phyloP scores from a whole-genome alignment of 2,797 vertebrate genomes.

The Discoglossus pictus region DNA sequence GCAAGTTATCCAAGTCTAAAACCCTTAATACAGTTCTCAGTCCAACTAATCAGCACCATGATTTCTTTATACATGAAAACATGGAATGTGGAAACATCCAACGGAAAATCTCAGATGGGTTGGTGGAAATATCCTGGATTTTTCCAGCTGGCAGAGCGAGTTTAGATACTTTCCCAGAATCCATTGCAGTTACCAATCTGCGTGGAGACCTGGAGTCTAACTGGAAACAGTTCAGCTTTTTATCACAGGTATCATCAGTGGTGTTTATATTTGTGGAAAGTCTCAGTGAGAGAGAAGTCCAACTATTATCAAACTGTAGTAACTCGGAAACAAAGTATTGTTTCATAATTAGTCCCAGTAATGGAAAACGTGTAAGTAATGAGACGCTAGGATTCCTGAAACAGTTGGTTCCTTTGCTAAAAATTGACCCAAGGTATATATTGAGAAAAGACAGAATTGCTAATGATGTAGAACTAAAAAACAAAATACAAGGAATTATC shows the following conservation, averaged over 20 bases:
- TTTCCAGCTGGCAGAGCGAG: constrained; percentile 69
- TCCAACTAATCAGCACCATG: constrained; percentile 61
- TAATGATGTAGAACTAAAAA: constrained; percentile 50
- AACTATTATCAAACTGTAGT: constrained; percentile 48
- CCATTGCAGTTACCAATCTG: constrained; percentile 74
- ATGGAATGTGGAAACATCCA: constrained; percentile 70
- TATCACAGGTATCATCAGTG: constrained; percentile 72
- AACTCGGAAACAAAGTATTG: constrained; percentile 50
- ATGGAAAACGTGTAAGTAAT: constrained; percentile 41
- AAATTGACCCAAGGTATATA: constrained; percentile 55
- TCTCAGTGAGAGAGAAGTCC: constrained; percentile 66
- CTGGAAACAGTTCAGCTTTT: constrained; percentile 67
- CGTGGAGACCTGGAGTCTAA: constrained; percentile 71
- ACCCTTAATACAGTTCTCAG: constrained; percentile 73
- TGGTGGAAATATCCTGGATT: constrained; percentile 79
- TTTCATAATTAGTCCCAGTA: constrained; percentile 59
- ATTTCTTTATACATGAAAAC: constrained; percentile 75
- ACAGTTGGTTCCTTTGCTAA: constrained; percentile 45
- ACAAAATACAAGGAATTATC: constrained; percentile 48
- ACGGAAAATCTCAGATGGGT: constrained; percentile 63
- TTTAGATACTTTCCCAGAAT: constrained; percentile 67
- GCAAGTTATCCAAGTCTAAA: constrained; percentile 76
- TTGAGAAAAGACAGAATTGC: constrained; percentile 59
- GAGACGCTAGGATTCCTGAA: constrained; percentile 53
- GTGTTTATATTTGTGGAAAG: constrained; percentile 78